A percentile compares a stretch with the other conserved stretches of the same genome.
Conservation (phyloP, 1,140 invertebrate genomes). For the Musca vetustissima region DNA sequence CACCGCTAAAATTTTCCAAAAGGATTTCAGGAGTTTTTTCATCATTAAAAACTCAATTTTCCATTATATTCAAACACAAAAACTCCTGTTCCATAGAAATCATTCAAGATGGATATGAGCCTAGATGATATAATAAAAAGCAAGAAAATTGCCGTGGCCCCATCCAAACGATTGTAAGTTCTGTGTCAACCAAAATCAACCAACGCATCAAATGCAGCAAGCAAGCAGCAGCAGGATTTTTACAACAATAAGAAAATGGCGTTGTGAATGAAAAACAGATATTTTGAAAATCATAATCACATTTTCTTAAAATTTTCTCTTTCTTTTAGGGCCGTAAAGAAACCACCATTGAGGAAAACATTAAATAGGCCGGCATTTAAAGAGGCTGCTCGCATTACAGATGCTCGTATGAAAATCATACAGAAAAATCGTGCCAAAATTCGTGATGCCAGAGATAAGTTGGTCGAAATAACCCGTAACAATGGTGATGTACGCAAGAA, state of each 20-base stretch:
- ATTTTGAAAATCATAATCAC: neutral
- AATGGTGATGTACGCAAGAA: constrained; percentile 63
- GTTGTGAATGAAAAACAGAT: neutral
- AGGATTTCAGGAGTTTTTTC: neutral
- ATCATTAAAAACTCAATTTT: neutral
- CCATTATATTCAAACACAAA: no score
- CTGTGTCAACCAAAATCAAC: neutral
- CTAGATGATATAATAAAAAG: constrained; percentile 33
- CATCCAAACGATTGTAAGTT: constrained; percentile 28
- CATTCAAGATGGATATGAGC: constrained; percentile 28
- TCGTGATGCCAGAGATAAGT: constrained; percentile 68
- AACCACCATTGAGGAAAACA: constrained; percentile 21
- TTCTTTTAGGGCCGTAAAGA: neutral
- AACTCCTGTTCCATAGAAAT: neutral
- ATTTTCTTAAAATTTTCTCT: no score
- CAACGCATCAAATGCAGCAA: neutral
- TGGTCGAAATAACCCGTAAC: constrained; percentile 67
- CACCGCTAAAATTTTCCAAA: constrained; percentile 1
- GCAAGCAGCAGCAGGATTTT: no score
- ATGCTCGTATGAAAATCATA: constrained; percentile 71
- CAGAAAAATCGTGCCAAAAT: constrained; percentile 68
- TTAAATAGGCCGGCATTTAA: constrained; percentile 26
- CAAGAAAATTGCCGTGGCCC: constrained; percentile 24
- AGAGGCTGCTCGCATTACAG: constrained; percentile 45
- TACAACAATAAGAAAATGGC: constrained; percentile 6